Evolutionary conservation across 2,797 vertebrate genomes (phyloP), one percentile per base, ranked within the genome.

Genomic region (Schizothorax lantsangensis): DNA sequence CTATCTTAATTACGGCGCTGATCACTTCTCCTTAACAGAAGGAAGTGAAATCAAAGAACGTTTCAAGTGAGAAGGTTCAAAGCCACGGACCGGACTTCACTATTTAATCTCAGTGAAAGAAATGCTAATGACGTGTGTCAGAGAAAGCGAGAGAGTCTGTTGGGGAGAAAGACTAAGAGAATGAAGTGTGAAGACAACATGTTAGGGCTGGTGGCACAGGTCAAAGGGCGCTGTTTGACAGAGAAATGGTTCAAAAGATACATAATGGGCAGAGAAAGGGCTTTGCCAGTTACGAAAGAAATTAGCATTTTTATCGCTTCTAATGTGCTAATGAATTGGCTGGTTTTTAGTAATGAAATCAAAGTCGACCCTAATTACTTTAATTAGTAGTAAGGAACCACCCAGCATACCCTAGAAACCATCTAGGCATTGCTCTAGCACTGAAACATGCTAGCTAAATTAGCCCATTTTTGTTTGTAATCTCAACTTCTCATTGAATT

Each of bases 41-140:
- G 77, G 91, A 90, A 92, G 85, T 89, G 88, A 93, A 95, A 96
- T 96, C 95, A 96, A 96, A 95, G 95, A 93, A 92, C 92, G 93
- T 94, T 95, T 94, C 92, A 95, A 92, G 89, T 94, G 93, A 92
- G 90, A 91, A 91, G 94, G 93, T 95, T 96, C 94, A 96, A 96
- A 96, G 95, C 92, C 91, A 89, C 87, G 91, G 90, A 93, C 94
- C 89, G 93, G 94, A 94, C 94, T 89, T 89, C 88, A 87, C 92
- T 86, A 91, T 95, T 94, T 96, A 94, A 95, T 95, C 93, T 95
- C 92, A 92, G 78, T 92, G 90, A 92, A 94, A 95, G 95, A 95
- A 95, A 95, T 95, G 96, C 93, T 96, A 95, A 95, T 95, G 86
- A 88, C 89, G 91, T 87, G 78, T 92, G 93, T 93, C 93, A 94